Percentiles rank a stretch among this genome's conserved stretches.
Conservation (phyloP, 1,140 invertebrate species). For the Oscheius sp. region DNA sequence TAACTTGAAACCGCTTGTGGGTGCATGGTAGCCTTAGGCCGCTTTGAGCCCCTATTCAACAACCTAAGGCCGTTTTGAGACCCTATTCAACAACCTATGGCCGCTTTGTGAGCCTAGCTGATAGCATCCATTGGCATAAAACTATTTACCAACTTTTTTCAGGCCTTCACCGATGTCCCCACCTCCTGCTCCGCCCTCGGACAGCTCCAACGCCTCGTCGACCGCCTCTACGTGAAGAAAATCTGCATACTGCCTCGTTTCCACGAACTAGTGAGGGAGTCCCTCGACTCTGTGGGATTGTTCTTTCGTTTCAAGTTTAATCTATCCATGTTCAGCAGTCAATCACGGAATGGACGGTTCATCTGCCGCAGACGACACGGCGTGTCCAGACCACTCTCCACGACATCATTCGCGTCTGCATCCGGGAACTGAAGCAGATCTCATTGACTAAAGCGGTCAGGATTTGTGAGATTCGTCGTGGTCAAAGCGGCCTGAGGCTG, state of each 20-base stretch:
- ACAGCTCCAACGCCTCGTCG: conserved; percentile 54
- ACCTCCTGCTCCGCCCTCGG: conserved; percentile 39
- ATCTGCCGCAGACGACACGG: conserved; percentile 41
- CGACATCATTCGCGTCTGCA: conserved; percentile 54
- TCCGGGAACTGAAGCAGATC: conserved; percentile 51
- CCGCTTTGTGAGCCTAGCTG: too few relatives aligned
- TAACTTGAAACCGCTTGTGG: too few relatives aligned
- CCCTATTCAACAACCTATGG: too few relatives aligned
- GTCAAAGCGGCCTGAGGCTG: too few relatives aligned
- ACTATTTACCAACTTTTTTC: too few relatives aligned
- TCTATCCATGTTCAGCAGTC: neutral
- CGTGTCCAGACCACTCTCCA: conserved; percentile 43
- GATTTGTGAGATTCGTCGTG: too few relatives aligned
- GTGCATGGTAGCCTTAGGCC: too few relatives aligned
- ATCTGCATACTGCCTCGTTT: conserved; percentile 22
- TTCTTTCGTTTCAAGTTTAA: neutral
- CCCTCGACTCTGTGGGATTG: neutral
- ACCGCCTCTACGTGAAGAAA: conserved; percentile 22
- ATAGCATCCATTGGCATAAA: too few relatives aligned
- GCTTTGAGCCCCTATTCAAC: too few relatives aligned
- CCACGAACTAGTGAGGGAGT: neutral
- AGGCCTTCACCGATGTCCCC: conserved; percentile 54
- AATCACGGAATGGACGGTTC: conserved; percentile 45
- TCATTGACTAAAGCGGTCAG: conserved; percentile 22
- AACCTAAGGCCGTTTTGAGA: too few relatives aligned